Base-by-base conservation (phyloP, 2,113 vertebrate genomes). In the Gracilinanus agilis region DNA sequence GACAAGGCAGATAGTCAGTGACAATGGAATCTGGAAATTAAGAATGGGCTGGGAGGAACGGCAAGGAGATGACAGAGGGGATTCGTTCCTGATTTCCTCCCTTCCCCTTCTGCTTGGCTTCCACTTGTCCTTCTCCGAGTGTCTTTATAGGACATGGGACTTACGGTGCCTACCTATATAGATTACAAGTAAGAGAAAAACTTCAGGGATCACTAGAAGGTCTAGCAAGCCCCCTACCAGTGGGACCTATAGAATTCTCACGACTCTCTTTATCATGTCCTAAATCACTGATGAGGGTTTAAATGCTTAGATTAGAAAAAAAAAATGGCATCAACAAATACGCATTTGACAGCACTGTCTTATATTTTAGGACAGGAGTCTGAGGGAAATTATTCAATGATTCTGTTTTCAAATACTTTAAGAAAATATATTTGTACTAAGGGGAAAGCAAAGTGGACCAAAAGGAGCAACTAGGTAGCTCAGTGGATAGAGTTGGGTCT, bases 361-460 rank as follows among this genome's bases (percentile, higher is more conserved):
- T 11, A 83, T 21, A 0, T 83, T 40, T 83, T 40, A 40, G 67
- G 19, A 40, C 97, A 95, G 34, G 90, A 95, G 96, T 95, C 95
- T 94, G 12, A 92, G 95, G n/a, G 21, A 8, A 93, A 90, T 92
- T 96, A 91, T 95, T 95, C 96, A 95, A 29, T 90, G 54, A 83
- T 83, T 12, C 94, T 94, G 83, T 97, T 95, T 97, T 97, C 97
- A 97, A 90, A 92, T 49, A 95, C 89, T 95, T 96, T 90, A 96
- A 94, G 95, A 53, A 95, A 96, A 93, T 94, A 10, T 27, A 88
- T 54, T 96, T 91, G 4, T 91, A 91, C 88, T 90, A 93, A 96
- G n/a, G 40, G n/a, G 90, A 94, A 94, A 91, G 54, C 67, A 40
- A 75, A 49, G 49, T 5, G 49, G 5, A 49, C 49, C 49, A 49